Percentiles rank a stretch among this genome's conserved stretches.
These are phyloP conservation scores for Parochlus steinenii DNA, from an alignment of 2,888 invertebrate species.

Conservation along the genomic window DNA sequence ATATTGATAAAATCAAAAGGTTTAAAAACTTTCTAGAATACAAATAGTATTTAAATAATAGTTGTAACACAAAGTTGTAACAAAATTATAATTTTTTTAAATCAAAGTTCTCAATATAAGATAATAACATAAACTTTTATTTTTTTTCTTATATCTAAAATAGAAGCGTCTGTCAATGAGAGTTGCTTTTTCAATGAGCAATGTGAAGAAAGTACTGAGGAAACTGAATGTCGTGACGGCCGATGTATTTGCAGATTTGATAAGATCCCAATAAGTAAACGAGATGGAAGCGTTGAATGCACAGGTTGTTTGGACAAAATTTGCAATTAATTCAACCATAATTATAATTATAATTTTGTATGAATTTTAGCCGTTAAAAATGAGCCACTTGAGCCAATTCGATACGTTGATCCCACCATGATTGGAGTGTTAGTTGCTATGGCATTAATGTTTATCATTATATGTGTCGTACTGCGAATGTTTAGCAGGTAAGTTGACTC, in stretches of 20 bases:
- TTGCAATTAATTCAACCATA: neutral
- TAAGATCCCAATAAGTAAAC: slow-evolving; percentile 48
- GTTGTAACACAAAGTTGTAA: too few species aligned
- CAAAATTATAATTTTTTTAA: too few species aligned
- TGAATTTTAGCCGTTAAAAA: slow-evolving; percentile 27
- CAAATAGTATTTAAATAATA: too few species aligned
- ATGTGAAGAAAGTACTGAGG: slow-evolving; percentile 54
- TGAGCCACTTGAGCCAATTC: slow-evolving; percentile 41
- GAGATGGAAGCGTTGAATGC: slow-evolving; percentile 57
- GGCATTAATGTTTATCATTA: slow-evolving; percentile 86
- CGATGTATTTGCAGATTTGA: slow-evolving; percentile 66
- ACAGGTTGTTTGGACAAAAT: slow-evolving; percentile 40
- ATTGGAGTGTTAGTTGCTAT: slow-evolving; percentile 77
- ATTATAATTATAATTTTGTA: slow-evolving; percentile 5
- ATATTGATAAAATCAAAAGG: too few species aligned
- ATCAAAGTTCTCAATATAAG: too few species aligned
- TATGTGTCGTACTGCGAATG: slow-evolving; percentile 77
- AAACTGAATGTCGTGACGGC: slow-evolving; percentile 66
- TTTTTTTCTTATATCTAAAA: too few species aligned
- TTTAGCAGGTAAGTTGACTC: slow-evolving; percentile 67
- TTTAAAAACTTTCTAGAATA: too few species aligned
- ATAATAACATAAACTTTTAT: too few species aligned
- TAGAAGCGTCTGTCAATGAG: slow-evolving; percentile 67
- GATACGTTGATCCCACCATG: slow-evolving; percentile 76
- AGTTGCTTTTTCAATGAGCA: slow-evolving; percentile 70